Percentiles rank a stretch among this genome's conserved stretches.
Conservation (phyloP, 2,888 invertebrate species). For the Euzophera pinguis region DNA sequence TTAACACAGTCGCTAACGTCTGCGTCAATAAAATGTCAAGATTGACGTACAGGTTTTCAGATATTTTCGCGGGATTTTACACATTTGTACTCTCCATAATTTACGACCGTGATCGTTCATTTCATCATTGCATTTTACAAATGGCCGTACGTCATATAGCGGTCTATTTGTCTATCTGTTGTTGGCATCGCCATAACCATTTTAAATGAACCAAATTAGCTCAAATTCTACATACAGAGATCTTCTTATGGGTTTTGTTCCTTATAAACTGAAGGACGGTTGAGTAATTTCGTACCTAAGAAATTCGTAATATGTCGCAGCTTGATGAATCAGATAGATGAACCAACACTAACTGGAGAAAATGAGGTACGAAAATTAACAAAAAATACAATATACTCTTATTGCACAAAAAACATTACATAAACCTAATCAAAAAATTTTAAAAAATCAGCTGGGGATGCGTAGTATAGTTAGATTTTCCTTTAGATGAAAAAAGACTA, state of each 20-base stretch:
- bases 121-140: neutral
- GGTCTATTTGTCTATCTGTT: neutral
- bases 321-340: neutral
- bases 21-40: no score
- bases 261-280: slow-evolving; percentile 10
- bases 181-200: slow-evolving; percentile 1
- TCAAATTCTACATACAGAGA: neutral
- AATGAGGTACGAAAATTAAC: no score
- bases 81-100: neutral
- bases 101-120: neutral
- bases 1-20: no score
- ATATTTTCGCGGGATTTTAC: neutral
- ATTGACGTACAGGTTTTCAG: neutral
- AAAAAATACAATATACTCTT: no score
- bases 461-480: no score
- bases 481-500: no score
- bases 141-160: neutral
- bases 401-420: no score
- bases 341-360: no score
- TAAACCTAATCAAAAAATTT: no score
- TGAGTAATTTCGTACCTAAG: neutral
- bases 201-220: neutral
- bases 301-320: neutral
- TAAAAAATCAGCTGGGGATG: no score
- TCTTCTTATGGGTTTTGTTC: slow-evolving; percentile 4